Evolutionary conservation across 23 tunicate species (phyloP).

Genomic region (Diplosoma virens): DNA sequence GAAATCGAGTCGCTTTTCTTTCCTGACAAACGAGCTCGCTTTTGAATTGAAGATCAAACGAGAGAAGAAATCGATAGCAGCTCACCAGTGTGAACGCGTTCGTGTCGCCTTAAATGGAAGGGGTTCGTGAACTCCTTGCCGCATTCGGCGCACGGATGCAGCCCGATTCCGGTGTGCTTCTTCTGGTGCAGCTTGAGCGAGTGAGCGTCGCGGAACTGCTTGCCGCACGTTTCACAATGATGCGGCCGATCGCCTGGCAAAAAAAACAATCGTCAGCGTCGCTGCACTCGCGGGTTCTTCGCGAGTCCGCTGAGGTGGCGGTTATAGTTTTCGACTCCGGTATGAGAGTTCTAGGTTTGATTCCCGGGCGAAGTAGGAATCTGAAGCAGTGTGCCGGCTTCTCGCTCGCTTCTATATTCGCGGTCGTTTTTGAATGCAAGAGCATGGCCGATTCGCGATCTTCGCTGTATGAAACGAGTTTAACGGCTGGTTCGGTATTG

Average conservation of each 20-base stretch:
- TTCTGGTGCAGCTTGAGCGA: conserved; percentile 75
- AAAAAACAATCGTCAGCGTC: background rate
- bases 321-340: no score
- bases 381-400: background rate
- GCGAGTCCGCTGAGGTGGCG: no score
- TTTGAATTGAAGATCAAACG: no score
- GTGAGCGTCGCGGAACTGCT: conserved; percentile 67
- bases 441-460: no score
- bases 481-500: no score
- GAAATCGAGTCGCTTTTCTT: no score
- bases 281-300: no score
- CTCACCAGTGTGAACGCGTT: conserved; percentile 61
- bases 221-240: conserved; percentile 80
- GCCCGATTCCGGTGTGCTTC: conserved; percentile 76
- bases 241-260: conserved; percentile 51
- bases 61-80: background rate
- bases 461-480: no score
- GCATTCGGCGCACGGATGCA: conserved; percentile 67
- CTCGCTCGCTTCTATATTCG: background rate
- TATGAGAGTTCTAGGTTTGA: background rate
- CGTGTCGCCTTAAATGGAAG: conserved; percentile 65
- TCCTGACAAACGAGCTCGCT: no score
- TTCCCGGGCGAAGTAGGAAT: background rate
- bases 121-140: conserved; percentile 66
- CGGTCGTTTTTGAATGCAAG: no score